These are phyloP conservation scores for Garra rufa DNA, from an alignment of 2,113 vertebrate genomes.

Conservation along the genomic window DNA sequence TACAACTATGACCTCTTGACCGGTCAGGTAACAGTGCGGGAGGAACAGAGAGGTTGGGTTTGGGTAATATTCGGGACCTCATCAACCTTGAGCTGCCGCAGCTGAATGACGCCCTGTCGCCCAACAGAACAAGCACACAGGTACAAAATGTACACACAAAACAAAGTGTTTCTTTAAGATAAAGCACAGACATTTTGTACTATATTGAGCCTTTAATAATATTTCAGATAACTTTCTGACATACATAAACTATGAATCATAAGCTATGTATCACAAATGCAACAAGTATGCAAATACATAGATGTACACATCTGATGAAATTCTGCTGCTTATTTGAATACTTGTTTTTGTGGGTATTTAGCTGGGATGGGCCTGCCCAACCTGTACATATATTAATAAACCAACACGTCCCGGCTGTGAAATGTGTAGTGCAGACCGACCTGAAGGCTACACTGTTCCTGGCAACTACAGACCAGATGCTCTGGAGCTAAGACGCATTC, in stretches of 20 bases:
- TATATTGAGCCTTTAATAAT: not conserved
- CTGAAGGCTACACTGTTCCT: slow-evolving; percentile 69
- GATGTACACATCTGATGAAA: not conserved
- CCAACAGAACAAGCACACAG: slow-evolving; percentile 59
- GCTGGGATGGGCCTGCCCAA: slow-evolving; percentile 78
- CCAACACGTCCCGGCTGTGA: slow-evolving; percentile 81
- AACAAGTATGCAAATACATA: not conserved
- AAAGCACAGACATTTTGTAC: not conserved
- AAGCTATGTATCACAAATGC: not conserved
- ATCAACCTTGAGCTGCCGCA: slow-evolving; percentile 69
- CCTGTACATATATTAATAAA: slow-evolving; percentile 83
- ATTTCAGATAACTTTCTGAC: too few relatives aligned
- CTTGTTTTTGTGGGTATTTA: slow-evolving; percentile 53
- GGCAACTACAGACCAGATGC: slow-evolving; percentile 67
- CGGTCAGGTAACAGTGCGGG: slow-evolving; percentile 53
- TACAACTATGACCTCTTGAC: not conserved
- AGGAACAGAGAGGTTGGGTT: slow-evolving; percentile 51
- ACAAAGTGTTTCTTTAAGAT: too few relatives aligned
- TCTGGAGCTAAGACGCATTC: slow-evolving; percentile 68
- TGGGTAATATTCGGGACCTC: slow-evolving; percentile 57
- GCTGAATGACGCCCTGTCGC: slow-evolving; percentile 50
- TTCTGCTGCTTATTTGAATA: slow-evolving; percentile 2
- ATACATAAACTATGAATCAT: not conserved
- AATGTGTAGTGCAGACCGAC: slow-evolving; percentile 81
- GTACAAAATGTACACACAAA: not conserved